Percentiles rank a stretch among this genome's conserved stretches.
Evolutionary conservation across 2,797 vertebrate species (phyloP).

Genomic region (Mallotus villosus): DNA sequence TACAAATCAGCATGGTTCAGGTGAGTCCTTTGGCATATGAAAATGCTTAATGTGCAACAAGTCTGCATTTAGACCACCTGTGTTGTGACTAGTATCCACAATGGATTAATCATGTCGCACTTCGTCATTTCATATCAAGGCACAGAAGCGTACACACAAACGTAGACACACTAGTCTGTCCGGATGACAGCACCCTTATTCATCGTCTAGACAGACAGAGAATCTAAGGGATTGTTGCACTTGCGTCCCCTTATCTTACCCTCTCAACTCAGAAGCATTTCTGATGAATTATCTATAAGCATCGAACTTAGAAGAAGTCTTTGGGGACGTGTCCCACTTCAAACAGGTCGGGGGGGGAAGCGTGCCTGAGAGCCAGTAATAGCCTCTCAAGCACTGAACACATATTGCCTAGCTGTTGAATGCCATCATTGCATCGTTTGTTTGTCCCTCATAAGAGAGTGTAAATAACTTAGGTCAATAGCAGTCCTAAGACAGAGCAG

Average conservation of each 20-base stretch:
- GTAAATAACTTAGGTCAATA: conserved; percentile 9
- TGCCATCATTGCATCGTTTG: conserved; percentile 19
- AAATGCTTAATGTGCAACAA: too few relatives aligned
- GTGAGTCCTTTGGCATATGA: too few relatives aligned
- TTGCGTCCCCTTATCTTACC: conserved; percentile 40
- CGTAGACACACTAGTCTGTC: not conserved
- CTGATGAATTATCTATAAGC: not conserved
- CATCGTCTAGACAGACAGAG: conserved; percentile 49
- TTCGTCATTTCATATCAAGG: too few relatives aligned
- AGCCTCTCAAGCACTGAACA: not conserved
- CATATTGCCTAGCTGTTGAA: conserved; percentile 15
- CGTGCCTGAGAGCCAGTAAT: not conserved
- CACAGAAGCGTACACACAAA: not conserved
- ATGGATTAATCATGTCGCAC: too few relatives aligned
- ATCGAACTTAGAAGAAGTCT: conserved; percentile 3
- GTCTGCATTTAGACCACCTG: too few relatives aligned
- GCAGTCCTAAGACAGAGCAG: not conserved
- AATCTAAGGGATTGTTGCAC: not conserved
- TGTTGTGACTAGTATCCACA: too few relatives aligned
- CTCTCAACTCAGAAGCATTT: not conserved
- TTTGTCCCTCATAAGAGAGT: conserved; percentile 6
- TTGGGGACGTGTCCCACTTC: not conserved
- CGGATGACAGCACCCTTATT: conserved; percentile 52
- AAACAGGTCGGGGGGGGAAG: not conserved
- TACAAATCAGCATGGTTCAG: not conserved